Base-by-base conservation (phyloP, 2,113 vertebrate genomes). In the Desmodus rotundus region DNA sequence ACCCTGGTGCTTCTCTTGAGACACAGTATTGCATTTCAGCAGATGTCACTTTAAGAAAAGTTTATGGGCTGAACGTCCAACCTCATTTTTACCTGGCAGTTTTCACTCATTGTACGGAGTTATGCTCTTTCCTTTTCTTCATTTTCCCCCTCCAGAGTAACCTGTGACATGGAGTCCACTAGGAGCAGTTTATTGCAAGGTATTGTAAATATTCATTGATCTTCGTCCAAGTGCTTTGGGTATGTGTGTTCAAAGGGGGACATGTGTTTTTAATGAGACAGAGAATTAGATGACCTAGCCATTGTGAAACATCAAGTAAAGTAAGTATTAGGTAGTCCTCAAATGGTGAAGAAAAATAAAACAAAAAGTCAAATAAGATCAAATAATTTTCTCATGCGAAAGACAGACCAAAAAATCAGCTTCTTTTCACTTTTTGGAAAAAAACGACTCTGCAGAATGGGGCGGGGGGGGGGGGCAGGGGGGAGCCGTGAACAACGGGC, bases 341-440 rank as follows among this genome's bases (percentile, higher is more conserved):
- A 65, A 68, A 67, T 41, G 22, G 54, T 76, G 47, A 67, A 26
- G 31, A 73, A 82, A 76, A 70, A 82, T 56, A 31, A 7, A 20
- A 15, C 63, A 68, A 22, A 76, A 93, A 31, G 63, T 58, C 12
- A 11, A 90, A 78, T 20, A 77, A 73, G 36, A 13, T 9, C 36
- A 36, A 80, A 65, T 52, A 28, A 26, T 78, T 92, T 89, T 91
- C 41, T 72, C 63, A 11, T 58, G 31, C 28, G 26, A 38, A 24
- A 88, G 50, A 14, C 13, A 38, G 45, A 31, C 45, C 45, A 26
- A 61, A 33, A 58, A 45, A 81, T 20, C 45, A 95, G 33, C 33
- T 88, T 67, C 52, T 38, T 72, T 85, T 63, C 24, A 58, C 8
- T 43, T 81, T 93, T 58, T 68, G 72, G 20, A 82, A 85, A 92